Percentiles rank a stretch among this genome's conserved stretches.
These are phyloP conservation scores for Platichthys stellatus DNA, from an alignment of 2,113 vertebrate species.

Conservation along the genomic window DNA sequence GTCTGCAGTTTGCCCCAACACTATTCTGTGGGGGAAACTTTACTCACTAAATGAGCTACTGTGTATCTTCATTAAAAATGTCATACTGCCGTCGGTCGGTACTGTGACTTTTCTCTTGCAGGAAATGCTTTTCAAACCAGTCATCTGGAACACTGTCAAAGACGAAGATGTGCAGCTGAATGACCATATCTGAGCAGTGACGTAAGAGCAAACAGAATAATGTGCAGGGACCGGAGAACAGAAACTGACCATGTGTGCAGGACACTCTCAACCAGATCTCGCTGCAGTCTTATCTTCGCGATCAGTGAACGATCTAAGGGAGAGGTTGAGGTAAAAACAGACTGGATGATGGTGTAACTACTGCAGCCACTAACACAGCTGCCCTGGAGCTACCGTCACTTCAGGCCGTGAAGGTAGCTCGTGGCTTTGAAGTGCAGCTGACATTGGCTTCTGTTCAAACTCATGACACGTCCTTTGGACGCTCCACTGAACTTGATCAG, in stretches of 20 bases:
- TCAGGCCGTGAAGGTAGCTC: slow-evolving; percentile 46
- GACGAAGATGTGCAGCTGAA: slow-evolving; percentile 42
- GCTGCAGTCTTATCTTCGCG: slow-evolving; percentile 48
- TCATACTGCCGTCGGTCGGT: slow-evolving; percentile 9
- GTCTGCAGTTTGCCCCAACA: not conserved
- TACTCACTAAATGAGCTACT: slow-evolving; percentile 21
- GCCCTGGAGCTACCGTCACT: slow-evolving; percentile 60
- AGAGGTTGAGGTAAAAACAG: slow-evolving; percentile 44
- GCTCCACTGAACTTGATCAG: slow-evolving; percentile 76
- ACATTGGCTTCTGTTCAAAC: slow-evolving; percentile 71
- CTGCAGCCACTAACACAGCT: slow-evolving; percentile 46
- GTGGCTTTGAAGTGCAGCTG: slow-evolving; percentile 70
- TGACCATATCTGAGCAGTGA: slow-evolving; percentile 31
- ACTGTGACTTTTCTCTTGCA: not conserved
- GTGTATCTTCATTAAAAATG: slow-evolving; percentile 39
- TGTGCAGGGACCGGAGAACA: slow-evolving; percentile 23
- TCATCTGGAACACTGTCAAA: slow-evolving; percentile 47
- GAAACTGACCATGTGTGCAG: slow-evolving; percentile 46
- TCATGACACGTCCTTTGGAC: slow-evolving; percentile 67
- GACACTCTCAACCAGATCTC: slow-evolving; percentile 45
- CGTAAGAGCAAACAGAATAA: slow-evolving; percentile 48
- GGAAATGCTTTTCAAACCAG: slow-evolving; percentile 19
- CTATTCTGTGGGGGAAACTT: slow-evolving; percentile 3
- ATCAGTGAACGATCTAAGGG: slow-evolving; percentile 67
- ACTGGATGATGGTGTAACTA: slow-evolving; percentile 55